These are phyloP conservation scores for Rafetus swinhoei DNA, from an alignment of 2,113 vertebrate species.

Conservation along the genomic window DNA sequence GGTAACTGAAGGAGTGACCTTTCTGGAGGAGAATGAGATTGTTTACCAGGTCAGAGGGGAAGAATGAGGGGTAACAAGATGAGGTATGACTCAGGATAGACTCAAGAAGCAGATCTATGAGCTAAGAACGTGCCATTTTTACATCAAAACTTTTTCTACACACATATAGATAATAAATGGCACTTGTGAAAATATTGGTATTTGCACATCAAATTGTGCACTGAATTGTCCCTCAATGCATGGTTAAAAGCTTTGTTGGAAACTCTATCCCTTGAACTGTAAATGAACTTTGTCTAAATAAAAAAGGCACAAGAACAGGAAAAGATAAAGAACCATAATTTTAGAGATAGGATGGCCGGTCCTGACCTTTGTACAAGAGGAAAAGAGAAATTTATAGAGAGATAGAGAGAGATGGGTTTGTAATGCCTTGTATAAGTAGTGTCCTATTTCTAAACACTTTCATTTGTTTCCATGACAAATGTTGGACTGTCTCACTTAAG, in stretches of 20 bases:
- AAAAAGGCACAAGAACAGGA: background rate
- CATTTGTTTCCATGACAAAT: background rate
- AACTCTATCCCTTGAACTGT: background rate
- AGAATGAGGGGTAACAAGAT: background rate
- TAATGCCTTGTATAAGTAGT: background rate
- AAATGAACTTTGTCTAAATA: background rate
- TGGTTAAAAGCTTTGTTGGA: background rate
- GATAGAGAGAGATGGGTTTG: accelerated
- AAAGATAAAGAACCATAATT: background rate
- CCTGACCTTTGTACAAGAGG: background rate
- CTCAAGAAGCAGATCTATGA: background rate
- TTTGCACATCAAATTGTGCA: background rate
- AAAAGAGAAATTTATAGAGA: background rate
- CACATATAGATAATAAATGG: background rate
- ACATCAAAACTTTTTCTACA: background rate
- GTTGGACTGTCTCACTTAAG: background rate
- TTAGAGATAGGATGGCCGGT: background rate
- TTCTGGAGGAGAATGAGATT: background rate
- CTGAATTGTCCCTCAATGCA: background rate
- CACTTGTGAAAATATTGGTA: background rate
- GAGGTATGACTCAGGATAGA: background rate
- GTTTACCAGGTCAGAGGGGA: background rate
- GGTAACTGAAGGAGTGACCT: background rate
- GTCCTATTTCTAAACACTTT: background rate
- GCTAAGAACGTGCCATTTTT: background rate